A percentile compares a stretch with the other conserved stretches of the same genome.
Conservation (phyloP, 1,140 invertebrate species). For the Aphelenchoides fujianensis region DNA sequence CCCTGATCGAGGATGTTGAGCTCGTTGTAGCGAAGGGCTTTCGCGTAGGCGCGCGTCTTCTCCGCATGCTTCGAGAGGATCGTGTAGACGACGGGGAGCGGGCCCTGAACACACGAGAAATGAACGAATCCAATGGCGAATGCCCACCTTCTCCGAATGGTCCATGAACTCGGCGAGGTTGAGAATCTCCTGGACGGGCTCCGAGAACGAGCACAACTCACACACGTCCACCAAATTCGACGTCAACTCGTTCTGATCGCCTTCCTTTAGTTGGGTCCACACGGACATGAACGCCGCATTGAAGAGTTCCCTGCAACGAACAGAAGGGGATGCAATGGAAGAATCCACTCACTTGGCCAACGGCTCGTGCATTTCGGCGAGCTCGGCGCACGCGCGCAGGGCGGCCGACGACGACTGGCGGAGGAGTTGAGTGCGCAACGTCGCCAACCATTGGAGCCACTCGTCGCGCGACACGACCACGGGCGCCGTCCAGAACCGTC, state of each 20-base stretch:
- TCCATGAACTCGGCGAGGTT: conserved; percentile 99
- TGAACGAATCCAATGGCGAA: conserved; percentile 21
- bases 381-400: conserved; percentile 78
- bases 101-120: conserved; percentile 68
- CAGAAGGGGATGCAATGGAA: too few species aligned
- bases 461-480: conserved; percentile 72
- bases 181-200: conserved; percentile 92
- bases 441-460: conserved; percentile 91
- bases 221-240: conserved; percentile 82
- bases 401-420: conserved; percentile 93
- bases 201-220: conserved; percentile 85
- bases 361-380: conserved; percentile 90
- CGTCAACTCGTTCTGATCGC: conserved; percentile 80
- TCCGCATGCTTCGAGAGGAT: conserved; percentile 70
- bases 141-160: conserved; percentile 88
- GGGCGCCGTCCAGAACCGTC: conserved; percentile 42
- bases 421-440: conserved; percentile 81
- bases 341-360: conserved; percentile 69
- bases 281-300: conserved; percentile 98
- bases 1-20: conserved; percentile 79
- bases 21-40: conserved; percentile 97
- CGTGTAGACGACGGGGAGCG: conserved; percentile 81
- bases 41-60: conserved; percentile 77
- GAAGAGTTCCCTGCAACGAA: conserved; percentile 78
- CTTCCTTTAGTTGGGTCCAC: conserved; percentile 86